Conservation (phyloP, 92 coral and sea anemone species). For the Porites cylindrica region DNA sequence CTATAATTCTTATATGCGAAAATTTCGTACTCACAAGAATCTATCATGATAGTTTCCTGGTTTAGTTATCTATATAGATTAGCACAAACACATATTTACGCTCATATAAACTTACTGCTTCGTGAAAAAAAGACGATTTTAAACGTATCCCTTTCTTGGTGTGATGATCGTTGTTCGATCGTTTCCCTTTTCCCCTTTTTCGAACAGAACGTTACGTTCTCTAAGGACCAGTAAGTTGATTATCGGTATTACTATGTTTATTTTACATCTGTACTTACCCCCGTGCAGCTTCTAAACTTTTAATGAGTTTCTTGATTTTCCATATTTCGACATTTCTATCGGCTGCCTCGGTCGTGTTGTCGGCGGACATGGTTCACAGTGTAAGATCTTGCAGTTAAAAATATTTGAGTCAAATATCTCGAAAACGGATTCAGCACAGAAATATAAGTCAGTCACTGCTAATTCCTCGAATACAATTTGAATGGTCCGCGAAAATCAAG, state of each 20-base stretch:
- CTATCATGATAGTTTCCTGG: no score
- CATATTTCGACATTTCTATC: constrained; percentile 99
- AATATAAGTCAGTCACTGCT: background rate
- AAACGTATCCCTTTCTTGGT: no score
- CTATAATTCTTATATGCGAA: no score
- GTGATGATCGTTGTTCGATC: no score
- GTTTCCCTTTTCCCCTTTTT: no score
- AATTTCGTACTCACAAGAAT: no score
- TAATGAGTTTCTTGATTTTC: constrained; percentile 97
- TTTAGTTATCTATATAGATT: no score
- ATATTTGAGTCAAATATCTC: background rate
- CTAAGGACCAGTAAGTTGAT: background rate
- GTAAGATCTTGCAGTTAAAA: background rate
- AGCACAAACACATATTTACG: no score
- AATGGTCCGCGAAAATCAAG: background rate
- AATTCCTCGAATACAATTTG: background rate
- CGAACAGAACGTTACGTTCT: background rate
- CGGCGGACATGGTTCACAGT: constrained; percentile 44
- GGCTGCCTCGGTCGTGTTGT: constrained; percentile 87
- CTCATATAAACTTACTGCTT: no score
- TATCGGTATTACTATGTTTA: background rate
- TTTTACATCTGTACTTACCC: constrained; percentile 72
- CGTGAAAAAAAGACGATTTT: no score
- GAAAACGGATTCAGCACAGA: background rate
- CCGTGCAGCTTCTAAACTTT: constrained; percentile 99